Evolutionary conservation across 2,888 invertebrate species (phyloP).

Genomic region (Andrena camellia): DNA sequence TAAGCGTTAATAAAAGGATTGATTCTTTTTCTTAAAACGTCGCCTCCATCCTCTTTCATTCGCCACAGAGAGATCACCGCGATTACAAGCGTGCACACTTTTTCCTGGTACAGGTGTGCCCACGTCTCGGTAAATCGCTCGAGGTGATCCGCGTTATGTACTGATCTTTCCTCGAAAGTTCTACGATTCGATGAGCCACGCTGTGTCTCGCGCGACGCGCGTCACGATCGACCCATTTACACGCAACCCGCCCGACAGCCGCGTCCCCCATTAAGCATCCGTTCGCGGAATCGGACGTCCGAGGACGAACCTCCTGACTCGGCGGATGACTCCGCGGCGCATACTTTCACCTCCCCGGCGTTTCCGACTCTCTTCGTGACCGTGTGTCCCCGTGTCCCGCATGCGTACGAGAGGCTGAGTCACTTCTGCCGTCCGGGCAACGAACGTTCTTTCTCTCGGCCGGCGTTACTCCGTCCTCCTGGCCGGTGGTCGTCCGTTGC

Average conservation of each 20-base stretch:
- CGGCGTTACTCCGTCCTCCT: slow-evolving; percentile 6
- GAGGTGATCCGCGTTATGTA: too few relatives aligned
- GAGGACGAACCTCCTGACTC: slow-evolving; percentile 20
- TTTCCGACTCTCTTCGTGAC: slow-evolving; percentile 52
- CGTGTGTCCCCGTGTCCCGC: slow-evolving; percentile 26
- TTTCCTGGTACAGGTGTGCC: too few relatives aligned
- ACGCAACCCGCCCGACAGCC: slow-evolving; percentile 2
- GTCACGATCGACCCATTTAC: neutral
- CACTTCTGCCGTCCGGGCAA: slow-evolving; percentile 58
- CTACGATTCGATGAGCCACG: neutral
- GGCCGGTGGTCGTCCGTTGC: slow-evolving; percentile 47
- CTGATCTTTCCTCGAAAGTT: neutral
- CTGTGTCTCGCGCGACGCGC: too few relatives aligned
- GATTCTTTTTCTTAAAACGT: slow-evolving; percentile 66
- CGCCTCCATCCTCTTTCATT: neutral
- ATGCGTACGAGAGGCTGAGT: slow-evolving; percentile 60
- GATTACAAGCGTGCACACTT: too few relatives aligned
- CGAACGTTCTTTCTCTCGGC: slow-evolving; percentile 52
- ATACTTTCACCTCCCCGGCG: slow-evolving; percentile 68
- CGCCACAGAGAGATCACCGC: neutral
- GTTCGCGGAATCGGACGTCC: slow-evolving; percentile 50
- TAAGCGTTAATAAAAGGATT: slow-evolving; percentile 67
- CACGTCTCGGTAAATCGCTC: too few relatives aligned
- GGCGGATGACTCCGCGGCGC: slow-evolving; percentile 57
- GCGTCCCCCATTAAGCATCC: slow-evolving; percentile 20